Base-by-base conservation (phyloP, 1,140 invertebrate species). In the Pseudomyrmex flavicornis region DNA sequence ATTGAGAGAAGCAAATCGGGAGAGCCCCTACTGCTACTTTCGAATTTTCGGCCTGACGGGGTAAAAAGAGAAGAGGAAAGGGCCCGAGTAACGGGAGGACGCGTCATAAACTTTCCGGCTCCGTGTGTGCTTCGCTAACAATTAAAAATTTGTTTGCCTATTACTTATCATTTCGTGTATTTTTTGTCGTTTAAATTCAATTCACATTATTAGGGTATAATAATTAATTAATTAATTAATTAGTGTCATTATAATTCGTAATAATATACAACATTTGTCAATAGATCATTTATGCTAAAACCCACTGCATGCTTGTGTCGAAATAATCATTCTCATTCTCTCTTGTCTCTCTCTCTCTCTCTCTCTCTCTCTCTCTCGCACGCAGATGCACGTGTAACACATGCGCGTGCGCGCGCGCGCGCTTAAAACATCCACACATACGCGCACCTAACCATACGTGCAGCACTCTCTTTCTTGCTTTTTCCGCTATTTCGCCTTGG, bases 251-350 rank as follows among this genome's bases (percentile, higher is more conserved):
- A 94, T 93, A 94, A 93, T 94, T 93, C 93, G 89, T 94, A 94
- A 93, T 94, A 94, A 94, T 94, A 94, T 94, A 94, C 93, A 94
- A 94, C 93, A 93, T 94, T 94, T 94, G 87, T 94, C 92, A 94
- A 94, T 94, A 94, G 90, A 93, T 93, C 93, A 94, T 94, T 94
- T 94, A 94, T 92, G 85, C 93, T 94, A 93, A 88, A 94, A 92
- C 91, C 91, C 93, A 93, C 90, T 83, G 89, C 90, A 91, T 90
- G 88, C 90, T 92, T 90, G 91, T 88, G 72, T 89, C 72, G 86
- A 90, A 91, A 35, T 35, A 35, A 82, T 90, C 82, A 72, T 83
- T 88, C 76, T 56, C 63, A 77, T 88, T 85, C 79, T 86, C 74
- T 89, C 87, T 65, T 73, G 26, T 26, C n/a, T n/a, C n/a, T n/a